Conservation (phyloP, 2,113 vertebrate species). For the Circaetus gallicus region DNA sequence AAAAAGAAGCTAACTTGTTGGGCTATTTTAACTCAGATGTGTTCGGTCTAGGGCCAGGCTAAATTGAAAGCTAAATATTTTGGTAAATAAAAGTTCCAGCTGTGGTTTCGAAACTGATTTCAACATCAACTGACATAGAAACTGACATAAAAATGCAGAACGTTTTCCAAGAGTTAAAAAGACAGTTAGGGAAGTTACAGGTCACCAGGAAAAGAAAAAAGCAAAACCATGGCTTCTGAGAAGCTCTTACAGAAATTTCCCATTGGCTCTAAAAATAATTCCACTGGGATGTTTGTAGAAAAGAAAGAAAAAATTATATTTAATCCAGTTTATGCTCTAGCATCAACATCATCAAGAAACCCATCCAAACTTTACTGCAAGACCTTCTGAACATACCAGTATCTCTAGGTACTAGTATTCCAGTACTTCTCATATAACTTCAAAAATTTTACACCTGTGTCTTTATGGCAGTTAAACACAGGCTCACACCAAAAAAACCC, state of each 20-base stretch:
- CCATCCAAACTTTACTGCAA: constrained; percentile 9
- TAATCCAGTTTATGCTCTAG: neutral
- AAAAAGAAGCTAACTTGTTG: neutral
- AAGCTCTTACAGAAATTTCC: neutral
- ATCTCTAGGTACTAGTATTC: constrained; percentile 46
- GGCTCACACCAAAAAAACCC: neutral
- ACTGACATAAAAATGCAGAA: neutral
- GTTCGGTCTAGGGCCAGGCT: neutral
- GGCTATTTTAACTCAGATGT: neutral
- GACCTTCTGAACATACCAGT: constrained; percentile 46
- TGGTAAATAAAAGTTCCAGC: neutral
- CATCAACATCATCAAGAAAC: constrained; percentile 16
- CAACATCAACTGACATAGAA: neutral
- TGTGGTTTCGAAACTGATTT: neutral
- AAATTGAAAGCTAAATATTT: constrained; percentile 8
- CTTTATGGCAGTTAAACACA: constrained; percentile 51
- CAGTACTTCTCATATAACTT: constrained; percentile 21
- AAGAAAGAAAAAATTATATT: neutral
- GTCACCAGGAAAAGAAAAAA: neutral
- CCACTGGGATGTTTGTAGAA: neutral
- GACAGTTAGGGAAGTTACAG: neutral
- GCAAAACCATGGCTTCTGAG: neutral
- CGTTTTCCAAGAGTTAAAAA: neutral
- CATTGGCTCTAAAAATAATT: neutral
- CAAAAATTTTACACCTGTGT: constrained; percentile 34